phyloP scores from a whole-genome alignment of 2,113 vertebrate species.

The Choloepus hoffmanni region DNA sequence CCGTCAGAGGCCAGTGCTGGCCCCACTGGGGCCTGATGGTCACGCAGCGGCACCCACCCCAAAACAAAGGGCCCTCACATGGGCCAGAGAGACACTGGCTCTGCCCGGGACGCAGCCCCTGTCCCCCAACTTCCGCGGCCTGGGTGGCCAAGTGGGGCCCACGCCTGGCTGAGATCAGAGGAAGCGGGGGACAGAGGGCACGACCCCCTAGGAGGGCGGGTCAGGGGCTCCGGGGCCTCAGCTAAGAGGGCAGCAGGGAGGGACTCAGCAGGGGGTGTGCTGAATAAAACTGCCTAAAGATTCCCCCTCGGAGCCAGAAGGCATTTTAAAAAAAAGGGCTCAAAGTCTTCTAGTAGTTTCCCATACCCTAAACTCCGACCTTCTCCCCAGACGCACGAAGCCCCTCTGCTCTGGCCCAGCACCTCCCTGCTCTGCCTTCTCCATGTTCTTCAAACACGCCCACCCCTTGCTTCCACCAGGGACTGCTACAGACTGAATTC shows the following conservation, averaged over 20 bases:
- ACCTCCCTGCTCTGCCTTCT: not conserved
- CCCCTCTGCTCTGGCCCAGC: accelerated
- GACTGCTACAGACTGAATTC: too few species aligned
- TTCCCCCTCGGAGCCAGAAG: not conserved
- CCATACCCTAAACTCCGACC: not conserved
- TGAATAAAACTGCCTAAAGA: slow-evolving; percentile 32
- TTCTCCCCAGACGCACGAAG: not conserved
- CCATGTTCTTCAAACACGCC: not conserved
- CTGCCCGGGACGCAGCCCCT: not conserved
- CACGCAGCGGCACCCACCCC: not conserved
- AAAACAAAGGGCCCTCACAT: slow-evolving; percentile 65
- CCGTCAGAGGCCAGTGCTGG: slow-evolving; percentile 45
- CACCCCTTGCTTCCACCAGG: not conserved
- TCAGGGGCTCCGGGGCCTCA: too few species aligned
- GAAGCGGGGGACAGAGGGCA: not conserved
- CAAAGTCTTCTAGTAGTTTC: not conserved
- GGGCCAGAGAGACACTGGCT: not conserved
- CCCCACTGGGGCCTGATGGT: not conserved
- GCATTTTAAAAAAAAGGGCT: not conserved
- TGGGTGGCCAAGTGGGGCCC: not conserved
- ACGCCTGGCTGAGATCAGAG: slow-evolving; percentile 48
- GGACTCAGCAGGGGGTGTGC: not conserved
- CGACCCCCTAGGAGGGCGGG: not conserved
- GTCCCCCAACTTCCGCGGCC: not conserved
- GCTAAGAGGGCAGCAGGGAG: slow-evolving; percentile 22